These are phyloP conservation scores for Oeneis ivallda DNA, from an alignment of 2,888 invertebrate genomes.

Conservation along the genomic window DNA sequence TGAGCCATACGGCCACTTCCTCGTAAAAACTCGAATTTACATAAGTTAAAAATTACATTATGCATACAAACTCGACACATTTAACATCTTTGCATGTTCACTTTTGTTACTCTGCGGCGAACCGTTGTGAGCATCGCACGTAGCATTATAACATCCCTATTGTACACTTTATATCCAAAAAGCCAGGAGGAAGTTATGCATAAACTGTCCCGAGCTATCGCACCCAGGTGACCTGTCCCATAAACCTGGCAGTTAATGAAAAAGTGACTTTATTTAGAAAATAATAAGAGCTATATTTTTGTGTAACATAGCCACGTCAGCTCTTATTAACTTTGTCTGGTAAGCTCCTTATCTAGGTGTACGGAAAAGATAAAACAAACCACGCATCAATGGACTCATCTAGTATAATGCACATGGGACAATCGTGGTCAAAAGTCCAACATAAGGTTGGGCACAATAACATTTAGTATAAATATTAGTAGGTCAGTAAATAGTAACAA, in stretches of 20 bases:
- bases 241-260: conserved; percentile 44
- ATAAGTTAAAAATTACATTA: conserved; percentile 38
- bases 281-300: conserved; percentile 59
- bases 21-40: conserved; percentile 34
- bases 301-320: conserved; percentile 51
- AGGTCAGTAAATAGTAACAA: not conserved
- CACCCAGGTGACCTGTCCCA: conserved; percentile 53
- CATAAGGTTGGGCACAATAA: not conserved
- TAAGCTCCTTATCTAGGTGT: conserved; percentile 79
- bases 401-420: conserved; percentile 62
- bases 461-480: not conserved
- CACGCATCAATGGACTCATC: conserved; percentile 62
- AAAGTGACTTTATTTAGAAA: conserved; percentile 55
- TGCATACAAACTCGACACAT: conserved; percentile 43
- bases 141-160: conserved; percentile 53
- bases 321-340: conserved; percentile 73
- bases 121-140: conserved; percentile 42
- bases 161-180: conserved; percentile 59
- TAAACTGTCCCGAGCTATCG: conserved; percentile 52
- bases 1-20: conserved; percentile 34
- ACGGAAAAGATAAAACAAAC: conserved; percentile 75
- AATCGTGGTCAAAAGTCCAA: conserved; percentile 49
- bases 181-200: conserved; percentile 54
- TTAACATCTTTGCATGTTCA: conserved; percentile 42
- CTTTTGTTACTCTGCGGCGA: conserved; percentile 42